These are phyloP conservation scores for Cremastobaeus sp. DNA, from an alignment of 2,888 invertebrate species.

Conservation along the genomic window DNA sequence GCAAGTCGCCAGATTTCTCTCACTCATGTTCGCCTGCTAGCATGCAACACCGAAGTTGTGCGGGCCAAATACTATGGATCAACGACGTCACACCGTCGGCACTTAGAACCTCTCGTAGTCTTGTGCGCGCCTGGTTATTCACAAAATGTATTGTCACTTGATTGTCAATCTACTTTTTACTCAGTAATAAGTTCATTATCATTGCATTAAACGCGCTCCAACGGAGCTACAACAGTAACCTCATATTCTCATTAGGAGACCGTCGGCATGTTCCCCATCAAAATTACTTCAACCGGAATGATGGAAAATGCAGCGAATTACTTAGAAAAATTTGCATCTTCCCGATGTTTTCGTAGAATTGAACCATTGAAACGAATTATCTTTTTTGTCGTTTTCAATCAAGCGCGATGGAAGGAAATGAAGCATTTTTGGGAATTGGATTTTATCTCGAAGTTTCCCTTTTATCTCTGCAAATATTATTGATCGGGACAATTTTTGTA, in stretches of 20 bases:
- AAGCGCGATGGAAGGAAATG: no score
- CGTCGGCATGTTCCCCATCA: no score
- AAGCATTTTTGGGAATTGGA: no score
- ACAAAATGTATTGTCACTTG: conserved; percentile 75
- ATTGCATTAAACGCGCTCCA: conserved; percentile 27
- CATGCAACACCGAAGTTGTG: conserved; percentile 65
- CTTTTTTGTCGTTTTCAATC: no score
- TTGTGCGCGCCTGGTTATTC: conserved; percentile 67
- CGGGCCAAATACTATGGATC: conserved; percentile 66
- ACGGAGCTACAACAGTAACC: no score
- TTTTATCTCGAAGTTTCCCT: no score
- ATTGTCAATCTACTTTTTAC: conserved; percentile 74
- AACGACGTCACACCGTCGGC: conserved; percentile 34
- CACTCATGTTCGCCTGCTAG: conserved; percentile 59
- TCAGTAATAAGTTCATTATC: conserved; percentile 55
- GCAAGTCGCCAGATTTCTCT: not conserved
- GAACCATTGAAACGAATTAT: no score
- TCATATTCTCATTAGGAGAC: no score
- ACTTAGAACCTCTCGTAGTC: conserved; percentile 56
- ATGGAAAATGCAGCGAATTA: not conserved
- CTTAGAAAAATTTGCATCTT: no score
- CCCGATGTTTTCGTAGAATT: no score
- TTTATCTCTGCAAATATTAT: no score
- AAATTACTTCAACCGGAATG: no score
- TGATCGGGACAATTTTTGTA: not conserved